These are phyloP conservation scores for Madoqua kirkii DNA, from an alignment of 2,113 vertebrate genomes.

Conservation along the genomic window DNA sequence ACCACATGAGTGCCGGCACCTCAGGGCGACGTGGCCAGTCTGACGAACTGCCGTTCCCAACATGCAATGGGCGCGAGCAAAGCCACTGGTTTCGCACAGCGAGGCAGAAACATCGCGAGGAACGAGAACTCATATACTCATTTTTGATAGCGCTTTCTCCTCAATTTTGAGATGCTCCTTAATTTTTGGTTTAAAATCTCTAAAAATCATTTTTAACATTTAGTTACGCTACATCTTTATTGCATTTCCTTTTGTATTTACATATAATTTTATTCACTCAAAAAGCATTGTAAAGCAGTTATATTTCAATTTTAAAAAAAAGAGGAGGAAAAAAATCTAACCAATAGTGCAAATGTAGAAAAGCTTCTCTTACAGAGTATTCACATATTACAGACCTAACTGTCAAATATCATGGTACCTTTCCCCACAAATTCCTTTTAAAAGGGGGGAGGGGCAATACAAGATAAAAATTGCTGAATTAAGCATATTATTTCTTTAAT, in stretches of 20 bases:
- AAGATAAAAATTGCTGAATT: not conserved
- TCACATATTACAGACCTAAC: not conserved
- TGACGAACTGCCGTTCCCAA: slow-evolving; percentile 12
- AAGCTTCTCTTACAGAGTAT: not conserved
- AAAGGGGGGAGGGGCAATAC: not conserved
- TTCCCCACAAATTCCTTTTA: not conserved
- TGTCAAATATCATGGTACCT: not conserved
- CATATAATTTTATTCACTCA: not conserved
- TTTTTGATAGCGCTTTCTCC: not conserved
- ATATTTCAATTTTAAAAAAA: not conserved
- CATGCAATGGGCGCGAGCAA: not conserved
- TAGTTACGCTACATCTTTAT: not conserved
- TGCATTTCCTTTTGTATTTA: not conserved
- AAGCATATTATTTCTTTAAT: not conserved
- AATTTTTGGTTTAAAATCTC: not conserved
- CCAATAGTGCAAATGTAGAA: not conserved
- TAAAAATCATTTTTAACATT: not conserved
- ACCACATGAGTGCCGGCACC: not conserved
- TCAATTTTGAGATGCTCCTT: not conserved
- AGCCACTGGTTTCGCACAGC: not conserved
- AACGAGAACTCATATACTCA: not conserved
- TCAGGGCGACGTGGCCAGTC: not conserved
- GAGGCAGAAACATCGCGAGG: not conserved
- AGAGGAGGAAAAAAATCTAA: not conserved
- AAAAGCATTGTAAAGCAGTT: not conserved